Evolutionary conservation across 53 echinoderm and acorn worm genomes (phyloP), one percentile per base, ranked within the genome.

Genomic region (Actinopyga echinites): DNA sequence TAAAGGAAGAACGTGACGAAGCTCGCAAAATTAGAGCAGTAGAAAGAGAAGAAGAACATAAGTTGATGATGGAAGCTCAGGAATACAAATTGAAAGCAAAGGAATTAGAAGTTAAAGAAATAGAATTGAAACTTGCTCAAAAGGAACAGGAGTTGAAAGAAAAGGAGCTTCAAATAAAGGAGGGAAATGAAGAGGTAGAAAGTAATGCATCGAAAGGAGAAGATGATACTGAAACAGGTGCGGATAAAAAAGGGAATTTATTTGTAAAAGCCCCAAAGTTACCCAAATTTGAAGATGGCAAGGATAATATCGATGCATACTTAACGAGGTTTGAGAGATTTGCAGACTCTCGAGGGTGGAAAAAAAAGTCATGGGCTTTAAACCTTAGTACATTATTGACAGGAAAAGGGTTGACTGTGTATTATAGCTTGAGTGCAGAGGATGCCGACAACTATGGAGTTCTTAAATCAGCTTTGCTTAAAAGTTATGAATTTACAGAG

Each of bases 401-500:
- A 68, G 83, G 83, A 11, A 83, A 83, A 20, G 83, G 65, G 7
- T 56, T 68, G 11, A 52, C 29, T 7, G 66, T 67, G 21, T 66
- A 83, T 37, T 22, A 40, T 15, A 66, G 52, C 19, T 32, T 64
- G n/a, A 33, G n/a, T 31, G 38, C 34, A 3, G 1, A 35, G 60
- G 82, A 82, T 8, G 43, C 83, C 22, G 44, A 24, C 1, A 30
- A 66, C 29, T 43, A 66, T 66, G 19, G 2, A 3, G 5, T 22
- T 21, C n/a, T 83, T 13, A 65, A 67, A 49, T 65, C 64, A 11
- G 83, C 54, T 21, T 36, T 64, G 9, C 30, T 64, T 17, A 42
- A 65, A 36, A 36, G 83, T 8, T 82, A 38, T 29, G 38, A 68
- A 11, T 23, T 90, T n/a, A 87, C 77, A 3, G 75, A 80, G 36